Evolutionary conservation across 2,888 invertebrate genomes (phyloP).

Genomic region (Synanthedon tipuliformis): DNA sequence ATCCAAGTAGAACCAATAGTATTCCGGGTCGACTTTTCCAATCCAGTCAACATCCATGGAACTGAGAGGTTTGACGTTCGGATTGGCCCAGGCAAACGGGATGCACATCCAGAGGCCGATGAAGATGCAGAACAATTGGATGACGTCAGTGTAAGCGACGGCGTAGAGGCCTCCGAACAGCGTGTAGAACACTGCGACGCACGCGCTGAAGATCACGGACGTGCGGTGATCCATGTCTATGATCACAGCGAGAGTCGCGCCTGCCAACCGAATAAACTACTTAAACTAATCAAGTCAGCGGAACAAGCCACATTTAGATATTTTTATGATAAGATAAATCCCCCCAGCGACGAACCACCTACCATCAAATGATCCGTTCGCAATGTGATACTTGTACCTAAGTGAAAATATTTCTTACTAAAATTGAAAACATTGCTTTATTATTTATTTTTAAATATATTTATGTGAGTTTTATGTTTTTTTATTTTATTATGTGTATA

Average conservation of each 20-base stretch:
- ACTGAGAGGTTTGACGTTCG: slow-evolving; percentile 84
- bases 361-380: too few relatives aligned
- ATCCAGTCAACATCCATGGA: slow-evolving; percentile 92
- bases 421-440: too few relatives aligned
- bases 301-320: not conserved
- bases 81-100: slow-evolving; percentile 93
- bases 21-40: slow-evolving; percentile 77
- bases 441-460: too few relatives aligned
- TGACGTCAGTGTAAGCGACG: slow-evolving; percentile 98
- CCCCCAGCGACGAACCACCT: too few relatives aligned
- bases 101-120: slow-evolving; percentile 98
- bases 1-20: slow-evolving; percentile 88
- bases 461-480: too few relatives aligned
- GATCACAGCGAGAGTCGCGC: slow-evolving; percentile 96
- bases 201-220: slow-evolving; percentile 94
- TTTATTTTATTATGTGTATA: too few relatives aligned
- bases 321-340: not conserved
- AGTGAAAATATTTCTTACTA: too few relatives aligned
- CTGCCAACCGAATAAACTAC: slow-evolving; percentile 40
- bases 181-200: slow-evolving; percentile 97
- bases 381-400: too few relatives aligned
- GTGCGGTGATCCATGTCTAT: slow-evolving; percentile 94
- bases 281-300: not conserved
- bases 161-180: slow-evolving; percentile 97
- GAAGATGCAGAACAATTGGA: slow-evolving; percentile 97